Percentiles rank a stretch among this genome's conserved stretches.
These are phyloP conservation scores for Nematolebias whitei DNA, from an alignment of 2,113 vertebrate genomes.

Conservation along the genomic window DNA sequence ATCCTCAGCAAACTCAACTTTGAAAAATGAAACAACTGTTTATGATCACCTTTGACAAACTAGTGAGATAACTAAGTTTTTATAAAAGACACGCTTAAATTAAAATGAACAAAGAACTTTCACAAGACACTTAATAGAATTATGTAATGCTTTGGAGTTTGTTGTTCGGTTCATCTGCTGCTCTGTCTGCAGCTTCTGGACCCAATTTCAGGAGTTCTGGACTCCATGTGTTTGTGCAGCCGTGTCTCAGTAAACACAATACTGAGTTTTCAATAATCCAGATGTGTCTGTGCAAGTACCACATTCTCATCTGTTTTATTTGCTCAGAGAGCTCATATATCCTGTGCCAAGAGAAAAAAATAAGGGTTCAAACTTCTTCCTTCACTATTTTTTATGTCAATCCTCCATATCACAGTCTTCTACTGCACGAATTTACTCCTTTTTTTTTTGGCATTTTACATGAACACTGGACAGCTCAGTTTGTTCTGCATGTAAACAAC, in stretches of 20 bases:
- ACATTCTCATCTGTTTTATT: background rate
- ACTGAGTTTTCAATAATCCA: background rate
- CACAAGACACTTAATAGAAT: no score
- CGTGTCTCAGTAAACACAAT: background rate
- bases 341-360: background rate
- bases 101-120: no score
- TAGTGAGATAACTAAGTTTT: no score
- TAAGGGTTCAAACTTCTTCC: background rate
- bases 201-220: background rate
- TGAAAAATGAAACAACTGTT: no score
- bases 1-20: no score
- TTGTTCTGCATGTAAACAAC: no score
- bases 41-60: no score
- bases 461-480: background rate
- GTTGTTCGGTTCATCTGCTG: background rate
- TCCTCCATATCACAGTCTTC: background rate
- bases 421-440: no score
- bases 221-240: background rate
- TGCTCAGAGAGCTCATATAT: background rate
- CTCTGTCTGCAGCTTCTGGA: background rate
- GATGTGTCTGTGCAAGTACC: background rate
- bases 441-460: background rate
- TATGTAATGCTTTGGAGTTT: no score
- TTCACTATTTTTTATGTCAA: background rate
- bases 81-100: no score